Percentiles rank a stretch among this genome's conserved stretches.
phyloP scores from a whole-genome alignment of 2,797 vertebrate genomes.

The Lemur catta region DNA sequence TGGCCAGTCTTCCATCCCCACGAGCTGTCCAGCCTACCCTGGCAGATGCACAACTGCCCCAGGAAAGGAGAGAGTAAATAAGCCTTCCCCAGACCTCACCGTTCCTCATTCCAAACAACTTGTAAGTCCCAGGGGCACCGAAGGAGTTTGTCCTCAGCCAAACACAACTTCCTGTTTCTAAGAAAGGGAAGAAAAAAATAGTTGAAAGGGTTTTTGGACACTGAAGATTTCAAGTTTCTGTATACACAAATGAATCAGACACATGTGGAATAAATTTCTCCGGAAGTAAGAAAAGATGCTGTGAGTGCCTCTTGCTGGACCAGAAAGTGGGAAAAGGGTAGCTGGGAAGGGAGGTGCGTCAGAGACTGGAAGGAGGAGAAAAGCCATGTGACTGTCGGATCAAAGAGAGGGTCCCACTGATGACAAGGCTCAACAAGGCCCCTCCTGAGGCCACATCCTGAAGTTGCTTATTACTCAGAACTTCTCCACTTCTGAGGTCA shows the following conservation, averaged over 20 bases:
- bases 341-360: background rate
- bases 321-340: slow-evolving; percentile 2
- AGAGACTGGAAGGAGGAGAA: background rate
- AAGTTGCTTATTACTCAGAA: slow-evolving; percentile 48
- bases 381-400: background rate
- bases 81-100: slow-evolving; percentile 9
- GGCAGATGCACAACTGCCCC: background rate
- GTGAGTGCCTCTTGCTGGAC: slow-evolving; percentile 53
- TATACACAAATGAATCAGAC: slow-evolving; percentile 73
- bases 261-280: slow-evolving; percentile 76
- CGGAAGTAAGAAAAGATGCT: slow-evolving; percentile 69
- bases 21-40: background rate
- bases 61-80: slow-evolving; percentile 25
- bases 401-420: slow-evolving; percentile 15
- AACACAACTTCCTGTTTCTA: slow-evolving; percentile 78
- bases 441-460: slow-evolving; percentile 44
- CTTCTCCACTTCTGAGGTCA: slow-evolving; percentile 39
- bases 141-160: slow-evolving; percentile 55
- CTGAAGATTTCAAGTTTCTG: slow-evolving; percentile 63
- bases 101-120: slow-evolving; percentile 65
- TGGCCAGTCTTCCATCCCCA: background rate
- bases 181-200: slow-evolving; percentile 67
- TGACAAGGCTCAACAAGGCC: background rate
- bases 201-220: slow-evolving; percentile 69
- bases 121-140: slow-evolving; percentile 35